Evolutionary conservation across 1,140 invertebrate genomes (phyloP).

Genomic region (Trichonephila clavata): DNA sequence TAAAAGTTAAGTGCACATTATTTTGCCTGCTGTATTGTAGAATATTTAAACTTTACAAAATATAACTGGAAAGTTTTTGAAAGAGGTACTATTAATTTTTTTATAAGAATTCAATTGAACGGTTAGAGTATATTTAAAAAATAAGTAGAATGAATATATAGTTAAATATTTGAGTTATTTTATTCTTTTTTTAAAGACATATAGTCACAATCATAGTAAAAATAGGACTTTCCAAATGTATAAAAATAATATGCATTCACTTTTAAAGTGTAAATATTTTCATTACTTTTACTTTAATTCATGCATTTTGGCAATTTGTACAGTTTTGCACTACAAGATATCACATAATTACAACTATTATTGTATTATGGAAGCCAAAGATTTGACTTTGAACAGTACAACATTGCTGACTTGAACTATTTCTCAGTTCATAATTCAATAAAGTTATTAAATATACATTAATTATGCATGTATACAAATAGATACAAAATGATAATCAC

Average conservation of each 20-base stretch:
- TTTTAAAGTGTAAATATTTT: background rate
- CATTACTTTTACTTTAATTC: background rate
- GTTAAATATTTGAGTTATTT: background rate
- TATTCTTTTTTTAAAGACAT: background rate
- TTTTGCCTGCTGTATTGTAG: background rate
- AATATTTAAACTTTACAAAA: background rate
- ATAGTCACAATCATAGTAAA: background rate
- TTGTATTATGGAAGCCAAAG: slow-evolving; percentile 13
- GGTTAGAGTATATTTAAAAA: background rate
- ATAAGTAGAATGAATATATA: background rate
- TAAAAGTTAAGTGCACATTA: background rate
- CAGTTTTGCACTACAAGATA: background rate
- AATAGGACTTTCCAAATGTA: background rate
- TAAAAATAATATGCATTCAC: slow-evolving; percentile 1
- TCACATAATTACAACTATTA: background rate
- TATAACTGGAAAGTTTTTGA: background rate
- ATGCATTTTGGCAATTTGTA: slow-evolving; percentile 22
- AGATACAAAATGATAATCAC: background rate
- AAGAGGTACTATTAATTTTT: background rate
- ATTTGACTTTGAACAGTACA: slow-evolving; percentile 18
- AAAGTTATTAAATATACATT: background rate
- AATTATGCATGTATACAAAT: background rate
- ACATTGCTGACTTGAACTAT: background rate
- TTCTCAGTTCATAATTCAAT: background rate
- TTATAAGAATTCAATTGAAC: background rate